Evolutionary conservation across 1,140 invertebrate species (phyloP), one percentile per base, ranked within the genome.

Genomic region (Proctacanthus coquilletti): DNA sequence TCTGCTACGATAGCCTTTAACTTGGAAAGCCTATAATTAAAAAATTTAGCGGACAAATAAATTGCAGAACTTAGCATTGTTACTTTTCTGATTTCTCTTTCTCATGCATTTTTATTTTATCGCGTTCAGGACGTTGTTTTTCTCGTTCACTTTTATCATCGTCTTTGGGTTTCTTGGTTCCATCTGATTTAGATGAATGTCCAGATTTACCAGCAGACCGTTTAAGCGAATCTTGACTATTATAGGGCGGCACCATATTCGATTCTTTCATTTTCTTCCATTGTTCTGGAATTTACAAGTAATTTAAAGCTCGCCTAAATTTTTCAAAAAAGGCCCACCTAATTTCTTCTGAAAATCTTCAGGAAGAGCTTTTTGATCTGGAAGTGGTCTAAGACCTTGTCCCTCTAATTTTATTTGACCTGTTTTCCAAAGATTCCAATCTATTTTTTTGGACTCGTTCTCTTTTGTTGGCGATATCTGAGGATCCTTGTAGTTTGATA

Each of bases 391-490:
- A 10, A 59, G 34, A 21, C 63, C 62, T 18, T 60, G 50, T 2
- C 55, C 55, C 29, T 61, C 57, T 0, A 59, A 42, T 49, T 62
- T 61, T 11, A 58, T 5, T 25, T 68, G 46, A 1, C 56, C 61
- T 8, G 64, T 64, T 45, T 69, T 73, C 72, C 75, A 77, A 8
- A 77, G 64, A 42, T 80, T 77, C 74, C 78, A 80, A 48, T 83
- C 79, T 20, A 72, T 69, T 21, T 80, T 62, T 46, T 70, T 70
- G 50, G 65, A 5, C 20, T 43, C 40, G 10, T 65, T 63, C 48
- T 50, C 67, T 44, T 63, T 56, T n/a, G n/a, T n/a, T n/a, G n/a
- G n/a, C n/a, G n/a, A n/a, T n/a, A n/a, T n/a, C n/a, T n/a, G n/a
- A n/a, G n/a, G n/a, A 27, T 27, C 23, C 13, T 27, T 27, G 8